Percentiles rank a stretch among this genome's conserved stretches.
phyloP scores from a whole-genome alignment of 1,140 invertebrate species.

The Brachionus angularis region DNA sequence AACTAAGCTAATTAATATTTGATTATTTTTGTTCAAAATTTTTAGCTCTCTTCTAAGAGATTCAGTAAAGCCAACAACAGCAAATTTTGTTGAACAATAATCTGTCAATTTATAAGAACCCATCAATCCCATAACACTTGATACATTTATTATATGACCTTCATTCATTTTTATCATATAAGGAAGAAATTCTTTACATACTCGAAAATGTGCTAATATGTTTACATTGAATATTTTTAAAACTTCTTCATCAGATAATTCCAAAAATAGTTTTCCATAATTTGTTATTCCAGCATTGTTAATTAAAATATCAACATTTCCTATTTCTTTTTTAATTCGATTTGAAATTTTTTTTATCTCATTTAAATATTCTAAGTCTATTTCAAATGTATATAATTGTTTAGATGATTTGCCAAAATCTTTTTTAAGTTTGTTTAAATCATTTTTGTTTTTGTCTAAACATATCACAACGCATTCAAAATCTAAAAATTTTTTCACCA shows the following conservation, averaged over 20 bases:
- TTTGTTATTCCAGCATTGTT: conserved; percentile 40
- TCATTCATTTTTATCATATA: conserved; percentile 24
- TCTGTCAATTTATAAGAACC: conserved; percentile 20
- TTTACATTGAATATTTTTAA: conserved; percentile 27
- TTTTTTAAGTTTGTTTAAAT: background rate
- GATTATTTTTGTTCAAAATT: background rate
- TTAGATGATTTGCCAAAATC: background rate
- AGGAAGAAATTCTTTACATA: conserved; percentile 31
- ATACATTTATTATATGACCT: conserved; percentile 31
- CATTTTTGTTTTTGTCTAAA: conserved; percentile 8
- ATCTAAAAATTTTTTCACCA: conserved; percentile 8
- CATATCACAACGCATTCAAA: background rate
- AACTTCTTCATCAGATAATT: conserved; percentile 24
- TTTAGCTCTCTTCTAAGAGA: conserved; percentile 19
- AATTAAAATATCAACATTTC: conserved; percentile 12
- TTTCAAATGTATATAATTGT: background rate
- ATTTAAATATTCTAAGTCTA: background rate
- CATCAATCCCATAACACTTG: conserved; percentile 22
- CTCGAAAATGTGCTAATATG: conserved; percentile 2
- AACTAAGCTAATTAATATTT: conserved; percentile 5
- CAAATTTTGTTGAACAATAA: conserved; percentile 41
- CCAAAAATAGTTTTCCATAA: background rate
- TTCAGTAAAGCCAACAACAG: conserved; percentile 36
- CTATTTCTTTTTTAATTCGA: background rate
- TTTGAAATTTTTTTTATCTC: background rate